Base-by-base conservation (phyloP, 2,888 invertebrate species). In the Charanyca ferruginea region DNA sequence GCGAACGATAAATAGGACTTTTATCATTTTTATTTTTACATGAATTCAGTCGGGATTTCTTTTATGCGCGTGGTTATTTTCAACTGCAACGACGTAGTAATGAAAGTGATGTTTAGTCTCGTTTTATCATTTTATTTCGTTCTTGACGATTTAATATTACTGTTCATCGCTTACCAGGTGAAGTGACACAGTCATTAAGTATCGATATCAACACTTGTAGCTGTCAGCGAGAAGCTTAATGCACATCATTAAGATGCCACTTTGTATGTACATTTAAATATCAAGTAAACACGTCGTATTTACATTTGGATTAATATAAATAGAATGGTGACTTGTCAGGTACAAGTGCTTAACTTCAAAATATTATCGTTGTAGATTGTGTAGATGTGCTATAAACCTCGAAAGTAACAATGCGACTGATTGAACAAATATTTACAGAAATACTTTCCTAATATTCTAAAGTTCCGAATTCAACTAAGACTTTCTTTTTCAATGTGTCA, bases 1-100 rank as follows among this genome's bases (percentile, higher is more conserved):
- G 57, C 55, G 67, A 83, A 82, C 83, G 81, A 84, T 83, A 84
- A 87, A 86, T 76, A 67, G 69, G 61, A 67, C 77, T 85, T 85
- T 85, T 80, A 75, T 80, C 67, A 71, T 85, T 85, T 87, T 84
- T 85, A 84, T 88, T 86, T 87, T 85, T 79, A 84, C 84, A 75
- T 86, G 80, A 85, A 88, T 89, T 90, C 87, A 76, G 81, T 80
- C 82, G 79, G 84, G 84, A 87, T 87, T 88, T 86, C 85, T 88
- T 90, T 89, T 85, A 87, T 83, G 81, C 81, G 77, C 78, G 53
- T 67, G 79, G 86, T 85, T 91, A 90, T 91, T 89, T 90, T 89
- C 78, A 83, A 87, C 85, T 87, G 85, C 83, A 76, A 77, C 82
- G 83, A 85, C 74, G 83, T 85, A 83, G 42, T 86, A 87, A 87